These are phyloP conservation scores for Diplazon laetatorius DNA, from an alignment of 2,888 invertebrate species.

Conservation along the genomic window DNA sequence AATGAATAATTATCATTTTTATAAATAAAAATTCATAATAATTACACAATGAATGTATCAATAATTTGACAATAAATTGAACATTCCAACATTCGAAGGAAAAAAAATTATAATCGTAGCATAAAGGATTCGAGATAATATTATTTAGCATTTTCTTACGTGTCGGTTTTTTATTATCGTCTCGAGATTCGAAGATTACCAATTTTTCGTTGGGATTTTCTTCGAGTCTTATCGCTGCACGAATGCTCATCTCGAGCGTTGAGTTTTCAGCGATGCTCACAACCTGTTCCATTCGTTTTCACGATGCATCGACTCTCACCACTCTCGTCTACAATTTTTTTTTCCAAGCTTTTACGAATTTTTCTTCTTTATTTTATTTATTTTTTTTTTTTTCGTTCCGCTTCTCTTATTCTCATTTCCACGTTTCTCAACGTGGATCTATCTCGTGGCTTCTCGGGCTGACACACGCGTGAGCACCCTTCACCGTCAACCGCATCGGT, in stretches of 20 bases:
- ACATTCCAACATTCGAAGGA: too few relatives aligned
- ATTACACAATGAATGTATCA: background rate
- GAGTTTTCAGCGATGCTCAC: conserved; percentile 56
- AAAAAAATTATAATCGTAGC: background rate
- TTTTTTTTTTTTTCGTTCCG: too few relatives aligned
- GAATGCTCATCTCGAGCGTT: conserved; percentile 49
- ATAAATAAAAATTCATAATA: too few relatives aligned
- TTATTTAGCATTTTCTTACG: conserved; percentile 23
- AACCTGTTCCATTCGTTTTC: conserved; percentile 59
- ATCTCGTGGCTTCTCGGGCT: conserved; percentile 44
- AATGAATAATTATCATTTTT: too few relatives aligned
- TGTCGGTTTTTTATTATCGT: conserved; percentile 42
- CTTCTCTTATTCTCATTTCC: conserved; percentile 53
- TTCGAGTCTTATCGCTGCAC: conserved; percentile 61
- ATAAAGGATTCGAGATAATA: background rate
- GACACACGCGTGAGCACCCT: conserved; percentile 30
- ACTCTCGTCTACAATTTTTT: conserved; percentile 35
- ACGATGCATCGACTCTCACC: conserved; percentile 57
- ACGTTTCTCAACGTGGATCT: conserved; percentile 43
- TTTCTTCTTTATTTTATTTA: conserved; percentile 24
- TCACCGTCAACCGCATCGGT: conserved; percentile 15
- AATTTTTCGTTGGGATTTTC: conserved; percentile 58
- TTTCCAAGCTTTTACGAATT: conserved; percentile 54
- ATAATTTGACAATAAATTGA: background rate
- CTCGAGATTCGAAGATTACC: conserved; percentile 47